Evolutionary conservation across 2,797 vertebrate species (phyloP).

Genomic region (Lepus townsendii): DNA sequence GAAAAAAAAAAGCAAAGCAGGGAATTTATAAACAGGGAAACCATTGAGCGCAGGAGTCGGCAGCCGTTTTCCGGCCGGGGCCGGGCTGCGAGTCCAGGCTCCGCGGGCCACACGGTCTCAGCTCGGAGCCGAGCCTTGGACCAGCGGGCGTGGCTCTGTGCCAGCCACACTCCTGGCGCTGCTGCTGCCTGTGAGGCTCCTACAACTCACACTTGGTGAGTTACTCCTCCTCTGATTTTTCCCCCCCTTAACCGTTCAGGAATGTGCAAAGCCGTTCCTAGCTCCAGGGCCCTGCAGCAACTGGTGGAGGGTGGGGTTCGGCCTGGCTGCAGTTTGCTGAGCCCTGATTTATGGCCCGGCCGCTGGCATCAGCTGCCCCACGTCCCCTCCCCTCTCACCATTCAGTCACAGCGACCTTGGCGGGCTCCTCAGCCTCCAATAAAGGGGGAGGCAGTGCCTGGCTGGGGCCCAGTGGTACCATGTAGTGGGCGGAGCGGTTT

Average conservation of each 20-base stretch:
- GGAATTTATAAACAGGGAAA: not conserved
- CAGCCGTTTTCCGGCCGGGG: not conserved
- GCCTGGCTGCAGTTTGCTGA: not conserved
- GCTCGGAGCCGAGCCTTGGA: not conserved
- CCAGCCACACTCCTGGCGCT: not conserved
- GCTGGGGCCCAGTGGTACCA: rapidly evolving
- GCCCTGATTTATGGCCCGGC: not conserved
- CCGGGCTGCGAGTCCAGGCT: not conserved
- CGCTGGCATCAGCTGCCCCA: not conserved
- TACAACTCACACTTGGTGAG: not conserved
- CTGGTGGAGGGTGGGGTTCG: not conserved
- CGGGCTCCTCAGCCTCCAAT: not conserved
- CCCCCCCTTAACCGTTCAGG: not conserved
- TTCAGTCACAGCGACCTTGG: not conserved
- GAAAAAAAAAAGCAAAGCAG: not conserved
- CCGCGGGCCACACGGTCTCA: rapidly evolving
- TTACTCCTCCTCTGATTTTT: not conserved
- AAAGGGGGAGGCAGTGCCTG: not conserved
- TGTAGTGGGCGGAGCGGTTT: not conserved
- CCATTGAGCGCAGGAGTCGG: constrained; percentile 1
- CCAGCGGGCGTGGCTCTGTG: not conserved
- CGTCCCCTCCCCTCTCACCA: not conserved
- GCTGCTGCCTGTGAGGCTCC: not conserved
- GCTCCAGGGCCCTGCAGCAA: not conserved
- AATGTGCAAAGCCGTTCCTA: not conserved